Conservation (phyloP, 2,888 invertebrate genomes). For the Odontocerum albicorne region DNA sequence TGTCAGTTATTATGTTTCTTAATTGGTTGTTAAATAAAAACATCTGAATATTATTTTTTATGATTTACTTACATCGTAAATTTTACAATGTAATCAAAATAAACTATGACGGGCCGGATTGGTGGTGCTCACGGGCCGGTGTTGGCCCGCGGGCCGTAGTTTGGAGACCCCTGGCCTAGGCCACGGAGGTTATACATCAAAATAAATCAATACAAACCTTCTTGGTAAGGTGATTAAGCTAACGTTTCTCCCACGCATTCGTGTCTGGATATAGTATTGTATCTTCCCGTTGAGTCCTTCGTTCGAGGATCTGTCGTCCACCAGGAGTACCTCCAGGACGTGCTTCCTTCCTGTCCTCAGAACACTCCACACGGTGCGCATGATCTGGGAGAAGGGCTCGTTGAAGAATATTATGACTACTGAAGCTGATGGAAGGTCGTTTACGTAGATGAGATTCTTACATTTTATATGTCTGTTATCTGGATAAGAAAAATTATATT, state of each 20-base stretch:
- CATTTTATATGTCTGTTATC: conserved; percentile 53
- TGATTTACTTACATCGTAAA: too few relatives aligned
- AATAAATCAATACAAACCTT: conserved; percentile 53
- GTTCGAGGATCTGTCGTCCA: conserved; percentile 92
- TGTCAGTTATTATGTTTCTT: too few relatives aligned
- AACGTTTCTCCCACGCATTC: conserved; percentile 62
- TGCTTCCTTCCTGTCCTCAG: conserved; percentile 66
- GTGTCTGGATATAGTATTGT: conserved; percentile 75
- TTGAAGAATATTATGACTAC: conserved; percentile 89
- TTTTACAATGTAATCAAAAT: too few relatives aligned
- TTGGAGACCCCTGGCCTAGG: too few relatives aligned
- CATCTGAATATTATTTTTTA: too few relatives aligned
- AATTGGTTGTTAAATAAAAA: too few relatives aligned
- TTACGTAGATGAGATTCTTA: conserved; percentile 49
- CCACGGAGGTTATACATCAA: too few relatives aligned
- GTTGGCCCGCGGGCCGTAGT: too few relatives aligned
- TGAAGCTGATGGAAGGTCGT: conserved; percentile 70
- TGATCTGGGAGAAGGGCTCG: conserved; percentile 83
- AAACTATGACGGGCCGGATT: too few relatives aligned
- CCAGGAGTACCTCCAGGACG: conserved; percentile 88
- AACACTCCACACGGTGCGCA: conserved; percentile 89
- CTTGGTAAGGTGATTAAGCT: conserved; percentile 72
- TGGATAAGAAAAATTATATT: conserved; percentile 38
- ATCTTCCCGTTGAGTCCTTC: conserved; percentile 72
- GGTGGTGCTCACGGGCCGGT: too few relatives aligned